phyloP scores from a whole-genome alignment of 64 coral and sea anemone species.

The Pachyseris speciosa region DNA sequence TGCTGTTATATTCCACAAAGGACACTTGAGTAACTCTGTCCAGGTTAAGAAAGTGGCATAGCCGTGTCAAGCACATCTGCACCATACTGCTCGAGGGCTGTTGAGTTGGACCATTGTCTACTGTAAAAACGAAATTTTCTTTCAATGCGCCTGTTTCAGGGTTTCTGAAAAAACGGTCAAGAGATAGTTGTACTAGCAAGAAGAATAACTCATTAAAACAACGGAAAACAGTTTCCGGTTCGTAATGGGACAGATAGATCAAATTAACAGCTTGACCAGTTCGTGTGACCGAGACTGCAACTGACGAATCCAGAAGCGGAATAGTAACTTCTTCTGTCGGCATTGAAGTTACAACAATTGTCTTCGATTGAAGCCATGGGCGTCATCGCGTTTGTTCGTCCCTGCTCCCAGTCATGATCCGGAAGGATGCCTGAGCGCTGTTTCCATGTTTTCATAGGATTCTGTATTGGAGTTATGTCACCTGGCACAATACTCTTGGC shows the following conservation, averaged over 20 bases:
- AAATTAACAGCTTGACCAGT: slow-evolving; percentile 43
- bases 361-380: slow-evolving; percentile 50
- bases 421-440: slow-evolving; percentile 47
- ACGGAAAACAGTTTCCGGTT: slow-evolving; percentile 52
- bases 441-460: slow-evolving; percentile 69
- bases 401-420: slow-evolving; percentile 75
- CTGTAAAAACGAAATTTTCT: slow-evolving; percentile 39
- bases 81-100: slow-evolving; percentile 48
- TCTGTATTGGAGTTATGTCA: slow-evolving; percentile 16
- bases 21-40: slow-evolving; percentile 46
- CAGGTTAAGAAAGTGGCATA: slow-evolving; percentile 22
- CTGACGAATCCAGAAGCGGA: slow-evolving; percentile 1
- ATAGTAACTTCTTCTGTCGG: background rate
- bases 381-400: slow-evolving; percentile 33
- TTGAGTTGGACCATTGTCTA: slow-evolving; percentile 59
- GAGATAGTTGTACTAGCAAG: slow-evolving; percentile 16
- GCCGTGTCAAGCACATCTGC: slow-evolving; percentile 22
- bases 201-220: slow-evolving; percentile 52
- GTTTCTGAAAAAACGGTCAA: slow-evolving; percentile 52
- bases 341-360: background rate
- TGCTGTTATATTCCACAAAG: slow-evolving; percentile 65
- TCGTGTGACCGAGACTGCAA: slow-evolving; percentile 31
- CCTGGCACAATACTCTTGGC: slow-evolving; percentile 57
- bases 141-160: slow-evolving; percentile 28
- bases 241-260: slow-evolving; percentile 45